phyloP scores from a whole-genome alignment of 2,888 invertebrate genomes.

The Limnephilus marmoratus region DNA sequence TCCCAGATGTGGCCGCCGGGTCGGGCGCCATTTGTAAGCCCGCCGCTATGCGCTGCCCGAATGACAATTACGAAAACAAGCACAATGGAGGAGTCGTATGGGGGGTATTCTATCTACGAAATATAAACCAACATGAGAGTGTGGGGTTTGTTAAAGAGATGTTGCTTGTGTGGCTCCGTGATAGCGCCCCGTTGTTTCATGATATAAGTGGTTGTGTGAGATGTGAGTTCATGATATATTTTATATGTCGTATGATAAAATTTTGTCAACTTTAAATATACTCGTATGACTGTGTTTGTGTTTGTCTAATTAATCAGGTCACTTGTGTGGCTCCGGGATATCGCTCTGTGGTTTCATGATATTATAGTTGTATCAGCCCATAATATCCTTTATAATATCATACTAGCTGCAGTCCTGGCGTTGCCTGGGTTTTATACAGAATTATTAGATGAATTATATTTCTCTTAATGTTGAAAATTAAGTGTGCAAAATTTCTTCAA shows the following conservation, averaged over 20 bases:
- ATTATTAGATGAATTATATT: too few relatives aligned
- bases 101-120: conserved; percentile 8
- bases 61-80: conserved; percentile 42
- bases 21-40: conserved; percentile 25
- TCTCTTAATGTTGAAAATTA: too few relatives aligned
- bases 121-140: conserved; percentile 21
- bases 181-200: not conserved
- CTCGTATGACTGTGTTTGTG: not conserved
- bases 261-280: not conserved
- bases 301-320: not conserved
- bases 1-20: conserved; percentile 54
- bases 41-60: conserved; percentile 30
- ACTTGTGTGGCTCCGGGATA: not conserved
- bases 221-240: not conserved
- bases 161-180: not conserved
- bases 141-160: conserved; percentile 2
- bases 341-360: too few relatives aligned
- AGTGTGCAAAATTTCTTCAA: too few relatives aligned
- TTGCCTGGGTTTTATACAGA: too few relatives aligned
- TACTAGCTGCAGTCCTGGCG: too few relatives aligned
- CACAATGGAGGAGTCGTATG: not conserved
- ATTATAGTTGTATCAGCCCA: too few relatives aligned
- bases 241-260: not conserved
- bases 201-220: not conserved
- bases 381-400: too few relatives aligned